Evolutionary conservation across 2,797 vertebrate genomes (phyloP).

Genomic region (Spheniscus humboldti): DNA sequence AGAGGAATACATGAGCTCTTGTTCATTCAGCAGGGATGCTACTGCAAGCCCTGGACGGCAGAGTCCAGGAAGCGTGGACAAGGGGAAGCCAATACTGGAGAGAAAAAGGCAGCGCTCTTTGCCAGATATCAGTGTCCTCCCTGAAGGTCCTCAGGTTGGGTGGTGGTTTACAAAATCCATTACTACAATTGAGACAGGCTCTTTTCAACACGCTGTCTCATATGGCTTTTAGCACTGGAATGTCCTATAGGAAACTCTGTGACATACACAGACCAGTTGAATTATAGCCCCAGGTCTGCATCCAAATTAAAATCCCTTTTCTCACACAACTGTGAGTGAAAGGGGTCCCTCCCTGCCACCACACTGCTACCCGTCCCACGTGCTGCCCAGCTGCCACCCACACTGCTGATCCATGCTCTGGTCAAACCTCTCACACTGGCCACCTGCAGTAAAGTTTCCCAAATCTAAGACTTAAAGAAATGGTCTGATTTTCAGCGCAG

Average conservation of each 20-base stretch:
- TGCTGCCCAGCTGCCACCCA: not conserved
- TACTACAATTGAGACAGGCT: not conserved
- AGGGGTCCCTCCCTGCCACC: accelerated
- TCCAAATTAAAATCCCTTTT: not conserved
- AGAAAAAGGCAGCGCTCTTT: not conserved
- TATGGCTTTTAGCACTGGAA: not conserved
- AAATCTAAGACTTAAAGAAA: not conserved
- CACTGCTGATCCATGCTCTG: not conserved
- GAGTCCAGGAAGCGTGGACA: not conserved
- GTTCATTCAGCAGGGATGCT: not conserved
- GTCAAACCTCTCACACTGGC: not conserved
- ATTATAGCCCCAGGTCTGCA: not conserved
- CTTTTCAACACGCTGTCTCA: not conserved
- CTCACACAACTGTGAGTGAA: not conserved
- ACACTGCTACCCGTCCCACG: not conserved
- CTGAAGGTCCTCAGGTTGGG: not conserved
- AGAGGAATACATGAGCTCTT: accelerated
- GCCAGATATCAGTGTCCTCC: not conserved
- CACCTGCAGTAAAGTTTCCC: not conserved
- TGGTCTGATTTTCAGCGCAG: not conserved
- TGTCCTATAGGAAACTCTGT: not conserved
- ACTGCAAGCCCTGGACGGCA: not conserved
- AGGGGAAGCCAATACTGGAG: not conserved
- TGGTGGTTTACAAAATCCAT: not conserved
- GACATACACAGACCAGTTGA: not conserved